A percentile compares a stretch with the other conserved stretches of the same genome.
These are phyloP conservation scores for Euzetes globulus DNA, from an alignment of 2,888 invertebrate species.

Conservation along the genomic window DNA sequence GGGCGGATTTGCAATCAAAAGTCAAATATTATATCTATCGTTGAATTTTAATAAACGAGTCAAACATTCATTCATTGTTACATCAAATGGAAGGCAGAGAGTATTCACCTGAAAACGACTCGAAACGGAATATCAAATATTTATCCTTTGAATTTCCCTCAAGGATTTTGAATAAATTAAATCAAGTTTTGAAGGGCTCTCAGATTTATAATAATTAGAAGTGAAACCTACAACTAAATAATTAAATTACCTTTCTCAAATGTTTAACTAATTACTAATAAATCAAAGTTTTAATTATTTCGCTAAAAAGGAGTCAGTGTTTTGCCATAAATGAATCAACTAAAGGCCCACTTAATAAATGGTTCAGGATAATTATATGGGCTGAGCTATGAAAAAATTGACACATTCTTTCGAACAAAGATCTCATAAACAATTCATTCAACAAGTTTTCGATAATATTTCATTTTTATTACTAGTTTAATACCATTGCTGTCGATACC, in stretches of 20 bases:
- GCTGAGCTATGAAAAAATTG: not conserved
- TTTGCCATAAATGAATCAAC: too few relatives aligned
- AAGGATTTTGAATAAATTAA: not conserved
- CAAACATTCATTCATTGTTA: not conserved
- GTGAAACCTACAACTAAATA: not conserved
- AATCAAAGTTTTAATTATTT: too few relatives aligned
- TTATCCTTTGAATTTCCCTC: not conserved
- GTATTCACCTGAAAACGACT: not conserved
- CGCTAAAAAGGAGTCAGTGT: too few relatives aligned
- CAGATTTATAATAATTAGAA: constrained; percentile 4
- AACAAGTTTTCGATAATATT: constrained; percentile 10
- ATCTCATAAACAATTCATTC: not conserved
- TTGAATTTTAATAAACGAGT: not conserved
- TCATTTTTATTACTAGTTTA: not conserved
- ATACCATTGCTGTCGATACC: not conserved
- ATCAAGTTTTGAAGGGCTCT: not conserved
- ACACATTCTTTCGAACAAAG: not conserved
- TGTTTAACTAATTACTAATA: too few relatives aligned
- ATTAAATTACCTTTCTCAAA: not conserved
- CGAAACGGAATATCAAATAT: not conserved
- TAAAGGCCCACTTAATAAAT: too few relatives aligned
- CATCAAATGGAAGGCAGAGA: not conserved
- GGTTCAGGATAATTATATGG: too few relatives aligned
- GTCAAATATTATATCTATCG: not conserved
- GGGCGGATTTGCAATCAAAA: constrained; percentile 13